Evolutionary conservation across 1,140 invertebrate genomes (phyloP).

Genomic region (Anastrepha obliqua): DNA sequence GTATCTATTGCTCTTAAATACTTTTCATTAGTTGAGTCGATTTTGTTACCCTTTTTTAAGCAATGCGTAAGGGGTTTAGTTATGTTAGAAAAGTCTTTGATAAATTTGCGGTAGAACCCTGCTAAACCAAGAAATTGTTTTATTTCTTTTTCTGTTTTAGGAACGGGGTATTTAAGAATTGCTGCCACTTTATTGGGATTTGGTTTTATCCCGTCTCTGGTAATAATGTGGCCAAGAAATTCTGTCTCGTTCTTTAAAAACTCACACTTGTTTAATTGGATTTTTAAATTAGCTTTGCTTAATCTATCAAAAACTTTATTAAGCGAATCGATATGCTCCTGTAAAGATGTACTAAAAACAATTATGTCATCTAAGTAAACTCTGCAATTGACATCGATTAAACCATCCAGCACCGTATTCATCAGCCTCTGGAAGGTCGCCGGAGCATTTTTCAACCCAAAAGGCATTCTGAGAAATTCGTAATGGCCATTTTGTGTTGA

Average conservation of each 20-base stretch:
- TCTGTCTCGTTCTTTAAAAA: conserved; percentile 54
- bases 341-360: background rate
- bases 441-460: background rate
- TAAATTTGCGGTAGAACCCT: conserved; percentile 58
- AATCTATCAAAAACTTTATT: background rate
- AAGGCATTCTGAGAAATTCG: no score
- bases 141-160: conserved; percentile 57
- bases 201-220: conserved; percentile 55
- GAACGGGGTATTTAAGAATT: conserved; percentile 57
- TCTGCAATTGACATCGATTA: no score
- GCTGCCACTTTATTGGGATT: conserved; percentile 60
- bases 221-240: conserved; percentile 58
- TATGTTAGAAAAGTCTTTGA: conserved; percentile 61
- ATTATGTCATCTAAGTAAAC: background rate
- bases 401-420: background rate
- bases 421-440: no score
- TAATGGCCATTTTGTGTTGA: no score
- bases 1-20: no score
- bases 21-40: no score
- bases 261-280: conserved; percentile 6
- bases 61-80: no score
- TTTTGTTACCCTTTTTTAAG: no score
- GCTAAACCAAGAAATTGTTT: conserved; percentile 58
- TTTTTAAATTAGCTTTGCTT: no score
- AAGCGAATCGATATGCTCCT: background rate